These are phyloP conservation scores for Drosophila anomelani DNA, from an alignment of 2,888 invertebrate genomes.

Conservation along the genomic window DNA sequence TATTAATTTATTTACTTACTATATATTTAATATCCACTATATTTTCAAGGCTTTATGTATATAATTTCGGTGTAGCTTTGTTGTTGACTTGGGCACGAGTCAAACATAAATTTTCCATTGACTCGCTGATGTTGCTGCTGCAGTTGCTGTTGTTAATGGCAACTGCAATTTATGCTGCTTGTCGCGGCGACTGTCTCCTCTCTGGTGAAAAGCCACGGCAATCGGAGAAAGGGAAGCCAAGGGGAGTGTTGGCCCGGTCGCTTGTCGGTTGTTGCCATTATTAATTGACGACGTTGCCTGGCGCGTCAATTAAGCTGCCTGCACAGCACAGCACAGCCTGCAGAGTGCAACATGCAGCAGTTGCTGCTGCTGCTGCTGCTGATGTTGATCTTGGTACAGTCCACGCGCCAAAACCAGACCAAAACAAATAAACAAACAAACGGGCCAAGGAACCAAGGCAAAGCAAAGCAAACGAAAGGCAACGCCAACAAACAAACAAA, in stretches of 20 bases:
- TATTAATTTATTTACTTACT: neutral
- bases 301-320: slow-evolving; percentile 38
- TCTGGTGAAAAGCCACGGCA: slow-evolving; percentile 15
- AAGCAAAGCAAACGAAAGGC: slow-evolving; percentile 18
- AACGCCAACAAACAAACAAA: slow-evolving; percentile 23
- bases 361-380: slow-evolving; percentile 3
- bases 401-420: slow-evolving; percentile 68
- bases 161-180: slow-evolving; percentile 38
- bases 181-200: slow-evolving; percentile 29
- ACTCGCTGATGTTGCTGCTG: slow-evolving; percentile 35
- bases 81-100: slow-evolving; percentile 65
- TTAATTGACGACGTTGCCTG: slow-evolving; percentile 34
- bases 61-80: slow-evolving; percentile 2
- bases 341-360: slow-evolving; percentile 22
- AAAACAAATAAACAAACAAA: slow-evolving; percentile 50
- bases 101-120: slow-evolving; percentile 74
- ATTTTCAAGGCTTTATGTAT: neutral
- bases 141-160: slow-evolving; percentile 26
- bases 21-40: neutral
- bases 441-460: slow-evolving; percentile 12
- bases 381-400: slow-evolving; percentile 66
- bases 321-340: slow-evolving; percentile 31
- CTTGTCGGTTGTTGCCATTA: slow-evolving; percentile 19
- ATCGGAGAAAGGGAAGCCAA: slow-evolving; percentile 14
- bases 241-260: slow-evolving; percentile 1